These are phyloP conservation scores for Cygnus atratus DNA, from an alignment of 2,113 vertebrate genomes.

Conservation along the genomic window DNA sequence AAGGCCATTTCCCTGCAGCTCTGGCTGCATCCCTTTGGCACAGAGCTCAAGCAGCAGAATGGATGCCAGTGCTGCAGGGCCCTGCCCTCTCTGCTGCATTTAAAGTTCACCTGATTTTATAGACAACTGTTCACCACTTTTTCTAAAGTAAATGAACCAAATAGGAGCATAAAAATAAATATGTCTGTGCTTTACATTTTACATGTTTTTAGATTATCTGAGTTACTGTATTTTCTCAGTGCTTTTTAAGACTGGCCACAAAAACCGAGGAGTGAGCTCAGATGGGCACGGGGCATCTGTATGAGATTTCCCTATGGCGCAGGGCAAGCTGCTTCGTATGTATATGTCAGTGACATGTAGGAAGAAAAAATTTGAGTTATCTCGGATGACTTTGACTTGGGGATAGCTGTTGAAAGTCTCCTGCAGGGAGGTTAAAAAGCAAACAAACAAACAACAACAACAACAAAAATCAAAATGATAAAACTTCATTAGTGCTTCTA, in stretches of 20 bases:
- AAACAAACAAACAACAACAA: neutral
- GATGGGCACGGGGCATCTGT: neutral
- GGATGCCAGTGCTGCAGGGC: neutral
- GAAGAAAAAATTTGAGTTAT: neutral
- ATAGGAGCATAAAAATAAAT: neutral
- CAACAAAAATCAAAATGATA: neutral
- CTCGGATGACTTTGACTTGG: neutral
- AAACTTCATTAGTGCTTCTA: neutral
- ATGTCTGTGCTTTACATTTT: neutral
- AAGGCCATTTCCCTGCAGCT: neutral
- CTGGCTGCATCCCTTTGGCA: neutral
- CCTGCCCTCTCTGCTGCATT: neutral
- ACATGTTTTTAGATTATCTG: neutral
- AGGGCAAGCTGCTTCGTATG: neutral
- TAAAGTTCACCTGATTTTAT: neutral
- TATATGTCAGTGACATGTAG: neutral
- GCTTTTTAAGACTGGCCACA: neutral
- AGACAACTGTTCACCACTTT: neutral
- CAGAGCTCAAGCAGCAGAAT: neutral
- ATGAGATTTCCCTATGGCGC: neutral
- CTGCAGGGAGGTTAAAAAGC: neutral
- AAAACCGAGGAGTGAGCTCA: neutral
- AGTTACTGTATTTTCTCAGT: neutral
- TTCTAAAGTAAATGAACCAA: neutral
- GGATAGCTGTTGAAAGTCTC: neutral